These are phyloP conservation scores for Lepus timidus DNA, from an alignment of 2,113 vertebrate species.

Conservation along the genomic window DNA sequence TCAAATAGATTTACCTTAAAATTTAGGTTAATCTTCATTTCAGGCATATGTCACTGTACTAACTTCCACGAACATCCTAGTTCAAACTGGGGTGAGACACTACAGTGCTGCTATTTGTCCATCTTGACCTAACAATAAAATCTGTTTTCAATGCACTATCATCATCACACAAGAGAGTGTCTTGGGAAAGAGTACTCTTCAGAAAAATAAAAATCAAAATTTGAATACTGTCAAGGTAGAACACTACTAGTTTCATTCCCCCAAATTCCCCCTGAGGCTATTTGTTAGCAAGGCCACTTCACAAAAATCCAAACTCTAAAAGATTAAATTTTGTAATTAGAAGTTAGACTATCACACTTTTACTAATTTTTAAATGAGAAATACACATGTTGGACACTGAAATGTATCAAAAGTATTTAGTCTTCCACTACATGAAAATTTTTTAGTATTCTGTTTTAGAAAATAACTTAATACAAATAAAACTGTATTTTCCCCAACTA, in stretches of 20 bases:
- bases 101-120: not conserved
- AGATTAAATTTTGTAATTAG: conserved; percentile 31
- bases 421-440: not conserved
- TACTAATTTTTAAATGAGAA: not conserved
- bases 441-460: conserved; percentile 53
- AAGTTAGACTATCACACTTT: conserved; percentile 1
- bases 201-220: conserved; percentile 53
- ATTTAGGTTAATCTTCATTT: conserved; percentile 46
- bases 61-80: not conserved
- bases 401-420: conserved; percentile 7
- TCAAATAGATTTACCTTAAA: conserved; percentile 32
- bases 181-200: not conserved
- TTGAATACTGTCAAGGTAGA: conserved; percentile 33
- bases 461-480: conserved; percentile 73
- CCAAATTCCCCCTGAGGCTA: not conserved
- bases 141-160: not conserved
- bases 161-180: not conserved
- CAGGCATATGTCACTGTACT: not conserved
- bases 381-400: conserved; percentile 45
- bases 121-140: conserved; percentile 6
- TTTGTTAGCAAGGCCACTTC: not conserved
- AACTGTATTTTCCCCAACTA: conserved; percentile 67
- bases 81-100: conserved; percentile 34
- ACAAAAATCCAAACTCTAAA: conserved; percentile 13
- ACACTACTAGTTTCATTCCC: not conserved